Percentiles rank a stretch among this genome's conserved stretches.
phyloP scores from a whole-genome alignment of 2,113 vertebrate genomes.

The Tragelaphus imberbis region DNA sequence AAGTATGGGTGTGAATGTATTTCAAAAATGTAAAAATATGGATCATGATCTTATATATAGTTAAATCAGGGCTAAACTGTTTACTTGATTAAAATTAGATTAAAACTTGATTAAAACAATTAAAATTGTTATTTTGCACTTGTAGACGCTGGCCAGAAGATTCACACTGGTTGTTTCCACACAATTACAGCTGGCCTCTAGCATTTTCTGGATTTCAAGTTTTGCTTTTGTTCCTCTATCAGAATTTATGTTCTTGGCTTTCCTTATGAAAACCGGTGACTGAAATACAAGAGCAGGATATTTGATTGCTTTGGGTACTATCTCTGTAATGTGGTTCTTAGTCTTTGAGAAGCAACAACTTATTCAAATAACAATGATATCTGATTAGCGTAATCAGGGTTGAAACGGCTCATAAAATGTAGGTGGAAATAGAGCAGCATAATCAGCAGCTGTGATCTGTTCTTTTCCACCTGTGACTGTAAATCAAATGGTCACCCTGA shows the following conservation, averaged over 20 bases:
- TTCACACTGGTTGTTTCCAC: not conserved
- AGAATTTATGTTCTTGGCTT: constrained; percentile 48
- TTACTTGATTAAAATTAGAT: not conserved
- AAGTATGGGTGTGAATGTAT: not conserved
- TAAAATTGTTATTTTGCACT: not conserved
- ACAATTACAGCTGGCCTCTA: not conserved
- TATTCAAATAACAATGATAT: constrained; percentile 48
- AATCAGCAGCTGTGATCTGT: not conserved
- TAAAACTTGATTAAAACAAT: not conserved
- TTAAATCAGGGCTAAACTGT: not conserved
- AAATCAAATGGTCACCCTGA: constrained; percentile 14
- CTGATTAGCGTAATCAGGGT: constrained; percentile 50
- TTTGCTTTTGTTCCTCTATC: constrained; percentile 47
- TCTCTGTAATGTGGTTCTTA: not conserved
- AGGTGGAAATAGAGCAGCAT: not conserved
- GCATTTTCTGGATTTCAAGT: constrained; percentile 9
- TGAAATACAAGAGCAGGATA: not conserved
- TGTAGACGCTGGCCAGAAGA: not conserved
- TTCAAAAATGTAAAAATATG: not conserved
- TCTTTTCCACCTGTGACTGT: not conserved
- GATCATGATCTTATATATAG: not conserved
- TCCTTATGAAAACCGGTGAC: constrained; percentile 37
- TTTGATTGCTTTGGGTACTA: not conserved
- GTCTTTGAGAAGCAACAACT: not conserved
- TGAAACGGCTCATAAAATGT: constrained; percentile 42